Base-by-base conservation (phyloP, 2,113 vertebrate species). In the Microtus oregoni region DNA sequence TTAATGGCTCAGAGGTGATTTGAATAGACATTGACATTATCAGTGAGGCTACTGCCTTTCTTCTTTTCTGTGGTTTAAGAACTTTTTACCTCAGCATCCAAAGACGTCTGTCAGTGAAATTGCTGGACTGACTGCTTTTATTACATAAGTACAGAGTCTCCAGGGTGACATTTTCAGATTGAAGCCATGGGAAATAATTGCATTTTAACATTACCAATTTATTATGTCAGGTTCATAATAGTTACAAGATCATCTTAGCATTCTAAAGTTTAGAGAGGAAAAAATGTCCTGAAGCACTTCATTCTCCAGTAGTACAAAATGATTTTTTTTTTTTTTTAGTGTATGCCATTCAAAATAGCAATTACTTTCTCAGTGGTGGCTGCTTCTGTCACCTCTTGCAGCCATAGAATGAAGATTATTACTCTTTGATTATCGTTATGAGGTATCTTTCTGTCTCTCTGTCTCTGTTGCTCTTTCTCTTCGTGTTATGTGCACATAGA, bases 111-210 rank as follows among this genome's bases (percentile, higher is more conserved):
- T 92, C 68, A 52, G 61, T 75, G 63, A 91, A 94, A 90, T 52
- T 85, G 58, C 83, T 55, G 65, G 3, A 0, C 70, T 88, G 3
- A 0, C 70, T 86, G 14, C 67, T 94, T 96, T 91, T 61, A 95
- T 94, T 95, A 92, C 90, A 32, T 93, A 94, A 89, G 28, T 78
- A 72, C 13, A 63, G 65, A 91, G 73, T 50, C 68, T 89, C 78
- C 5, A 91, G 63, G 19, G 28, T 97, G 86, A 92, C 97, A 88
- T 87, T 96, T 97, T 94, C 91, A 96, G 91, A 96, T 91, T 91
- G 78, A 96, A 63, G 91, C 89, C 87, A 50, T 92, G 96, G 65
- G 86, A 96, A 97, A 97, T 94, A 95, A 97, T 95, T 87, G 75
- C 89, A 92, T 88, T 91, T 96, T 96, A 97, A 96, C 92, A 90